phyloP scores from a whole-genome alignment of 2,113 vertebrate genomes.

The Cygnus atratus region DNA sequence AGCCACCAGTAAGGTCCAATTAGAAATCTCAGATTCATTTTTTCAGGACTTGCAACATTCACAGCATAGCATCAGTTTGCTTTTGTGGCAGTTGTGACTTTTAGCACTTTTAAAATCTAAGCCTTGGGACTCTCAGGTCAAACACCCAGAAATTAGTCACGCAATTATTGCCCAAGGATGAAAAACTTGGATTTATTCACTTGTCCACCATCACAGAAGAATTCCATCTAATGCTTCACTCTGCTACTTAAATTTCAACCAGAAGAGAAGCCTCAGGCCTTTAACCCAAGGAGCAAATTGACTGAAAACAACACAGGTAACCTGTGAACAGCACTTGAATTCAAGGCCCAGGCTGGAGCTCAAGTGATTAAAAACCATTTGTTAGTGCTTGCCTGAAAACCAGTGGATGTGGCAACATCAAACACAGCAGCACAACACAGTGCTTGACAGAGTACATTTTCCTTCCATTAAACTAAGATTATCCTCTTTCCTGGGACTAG shows the following conservation, averaged over 20 bases:
- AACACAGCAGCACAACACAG: neutral
- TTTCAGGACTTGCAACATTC: neutral
- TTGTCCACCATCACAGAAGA: neutral
- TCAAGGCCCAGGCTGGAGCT: neutral
- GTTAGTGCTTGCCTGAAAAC: neutral
- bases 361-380: neutral
- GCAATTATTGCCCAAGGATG: neutral
- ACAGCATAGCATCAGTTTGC: neutral
- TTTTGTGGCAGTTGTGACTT: neutral
- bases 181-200: neutral
- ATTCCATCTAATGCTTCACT: neutral
- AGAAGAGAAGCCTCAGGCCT: neutral
- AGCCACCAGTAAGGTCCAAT: neutral
- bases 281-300: neutral
- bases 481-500: neutral
- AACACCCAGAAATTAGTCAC: neutral
- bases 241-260: neutral
- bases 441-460: neutral
- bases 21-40: neutral
- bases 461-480: neutral
- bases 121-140: neutral
- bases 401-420: neutral
- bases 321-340: neutral
- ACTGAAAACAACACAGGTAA: neutral
- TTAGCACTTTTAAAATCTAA: neutral